Conservation (phyloP, 30 jellyfish, hydroid and myxozoan species). For the Phacellophora camtschatica region DNA sequence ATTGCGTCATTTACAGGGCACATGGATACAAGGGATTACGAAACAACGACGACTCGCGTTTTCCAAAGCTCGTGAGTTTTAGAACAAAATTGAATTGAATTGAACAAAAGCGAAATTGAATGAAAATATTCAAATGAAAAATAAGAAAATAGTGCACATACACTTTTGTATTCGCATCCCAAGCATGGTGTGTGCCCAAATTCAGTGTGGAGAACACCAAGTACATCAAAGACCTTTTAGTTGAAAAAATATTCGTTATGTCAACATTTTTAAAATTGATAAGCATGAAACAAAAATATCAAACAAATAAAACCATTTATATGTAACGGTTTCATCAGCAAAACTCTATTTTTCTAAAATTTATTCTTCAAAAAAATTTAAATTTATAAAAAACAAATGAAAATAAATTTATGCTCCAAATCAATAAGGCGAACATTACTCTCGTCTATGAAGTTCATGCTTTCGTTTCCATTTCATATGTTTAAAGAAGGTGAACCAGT, state of each 20-base stretch:
- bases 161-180: slow-evolving; percentile 29
- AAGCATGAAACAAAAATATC: too few relatives aligned
- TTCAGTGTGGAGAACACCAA: slow-evolving; percentile 49
- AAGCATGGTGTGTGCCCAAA: slow-evolving; percentile 18
- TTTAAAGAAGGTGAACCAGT: too few relatives aligned
- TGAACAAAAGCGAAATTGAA: too few relatives aligned
- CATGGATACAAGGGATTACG: too few relatives aligned
- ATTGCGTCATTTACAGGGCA: too few relatives aligned
- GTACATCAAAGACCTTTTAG: slow-evolving; percentile 18
- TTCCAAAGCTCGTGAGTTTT: too few relatives aligned
- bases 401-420: too few relatives aligned
- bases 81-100: too few relatives aligned
- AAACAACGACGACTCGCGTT: too few relatives aligned
- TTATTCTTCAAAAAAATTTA: neutral
- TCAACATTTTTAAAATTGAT: neutral
- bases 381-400: neutral
- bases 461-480: too few relatives aligned
- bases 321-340: neutral
- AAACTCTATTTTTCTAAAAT: neutral
- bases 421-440: too few relatives aligned
- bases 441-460: too few relatives aligned
- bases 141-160: neutral
- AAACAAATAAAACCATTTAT: neutral
- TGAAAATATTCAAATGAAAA: neutral
- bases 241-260: neutral